A percentile compares a stretch with the other conserved stretches of the same genome.
Evolutionary conservation across 1,140 invertebrate species (phyloP).

Genomic region (Liolophura sinensis): DNA sequence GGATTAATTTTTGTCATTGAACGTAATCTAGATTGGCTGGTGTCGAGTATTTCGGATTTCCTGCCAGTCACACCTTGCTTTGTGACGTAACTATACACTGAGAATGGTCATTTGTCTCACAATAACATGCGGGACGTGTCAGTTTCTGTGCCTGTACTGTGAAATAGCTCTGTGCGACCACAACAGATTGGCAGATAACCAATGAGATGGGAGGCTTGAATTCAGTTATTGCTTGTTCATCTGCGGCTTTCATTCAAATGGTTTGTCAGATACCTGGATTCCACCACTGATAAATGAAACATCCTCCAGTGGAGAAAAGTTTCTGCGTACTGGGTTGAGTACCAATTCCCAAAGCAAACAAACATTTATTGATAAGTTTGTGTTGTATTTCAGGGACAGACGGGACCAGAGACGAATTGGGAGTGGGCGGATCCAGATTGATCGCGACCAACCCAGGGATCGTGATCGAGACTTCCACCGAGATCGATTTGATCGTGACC

Average conservation of each 20-base stretch:
- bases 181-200: too few relatives aligned
- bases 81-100: too few relatives aligned
- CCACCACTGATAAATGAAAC: background rate
- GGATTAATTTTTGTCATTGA: too few relatives aligned
- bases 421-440: slow-evolving; percentile 75
- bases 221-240: too few relatives aligned
- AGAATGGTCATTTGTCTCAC: too few relatives aligned
- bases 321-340: background rate
- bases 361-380: background rate
- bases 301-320: slow-evolving; percentile 12
- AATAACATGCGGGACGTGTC: too few relatives aligned
- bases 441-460: slow-evolving; percentile 67
- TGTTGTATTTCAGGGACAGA: slow-evolving; percentile 24
- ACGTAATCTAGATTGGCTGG: too few relatives aligned
- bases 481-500: slow-evolving; percentile 38
- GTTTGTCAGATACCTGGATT: background rate
- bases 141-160: too few relatives aligned
- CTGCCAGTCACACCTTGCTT: too few relatives aligned
- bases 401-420: slow-evolving; percentile 68
- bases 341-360: background rate
- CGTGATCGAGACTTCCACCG: slow-evolving; percentile 34
- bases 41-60: too few relatives aligned
- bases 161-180: too few relatives aligned
- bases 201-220: too few relatives aligned
- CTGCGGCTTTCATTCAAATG: background rate